These are phyloP conservation scores for Agrilus mali DNA, from an alignment of 2,888 invertebrate genomes.

Conservation along the genomic window DNA sequence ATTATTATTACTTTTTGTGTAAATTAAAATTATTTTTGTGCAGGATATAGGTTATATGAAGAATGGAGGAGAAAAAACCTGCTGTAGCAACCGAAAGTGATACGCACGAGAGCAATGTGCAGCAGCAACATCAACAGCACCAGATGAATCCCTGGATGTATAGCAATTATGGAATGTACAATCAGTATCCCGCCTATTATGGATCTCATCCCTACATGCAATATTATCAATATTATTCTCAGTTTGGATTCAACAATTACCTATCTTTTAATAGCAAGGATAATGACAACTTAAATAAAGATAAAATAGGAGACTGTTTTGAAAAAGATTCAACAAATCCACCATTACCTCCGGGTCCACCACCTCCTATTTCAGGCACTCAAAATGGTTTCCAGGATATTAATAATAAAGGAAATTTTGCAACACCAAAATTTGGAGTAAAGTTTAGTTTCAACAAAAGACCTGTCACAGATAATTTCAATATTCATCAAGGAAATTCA, in stretches of 20 bases:
- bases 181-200: constrained; percentile 10
- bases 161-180: constrained; percentile 15
- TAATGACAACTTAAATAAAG: constrained; percentile 17
- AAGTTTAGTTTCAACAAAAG: constrained; percentile 40
- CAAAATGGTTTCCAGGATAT: constrained; percentile 33
- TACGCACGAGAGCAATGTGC: neutral
- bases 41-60: too few relatives aligned
- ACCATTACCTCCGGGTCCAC: constrained; percentile 47
- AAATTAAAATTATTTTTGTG: too few relatives aligned
- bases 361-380: constrained; percentile 29
- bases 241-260: constrained; percentile 19
- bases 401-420: constrained; percentile 25
- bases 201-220: constrained; percentile 31
- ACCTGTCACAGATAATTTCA: constrained; percentile 23
- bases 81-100: too few relatives aligned
- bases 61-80: too few relatives aligned
- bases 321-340: constrained; percentile 31
- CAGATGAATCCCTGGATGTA: constrained; percentile 14
- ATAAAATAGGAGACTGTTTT: constrained; percentile 11
- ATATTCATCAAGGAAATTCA: constrained; percentile 31
- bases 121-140: constrained; percentile 3
- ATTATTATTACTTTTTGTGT: too few relatives aligned
- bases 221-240: constrained; percentile 36
- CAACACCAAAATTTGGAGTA: constrained; percentile 33
- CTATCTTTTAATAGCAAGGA: constrained; percentile 30